Evolutionary conservation across 2,888 invertebrate species (phyloP).

Genomic region (Drosophila formosana): DNA sequence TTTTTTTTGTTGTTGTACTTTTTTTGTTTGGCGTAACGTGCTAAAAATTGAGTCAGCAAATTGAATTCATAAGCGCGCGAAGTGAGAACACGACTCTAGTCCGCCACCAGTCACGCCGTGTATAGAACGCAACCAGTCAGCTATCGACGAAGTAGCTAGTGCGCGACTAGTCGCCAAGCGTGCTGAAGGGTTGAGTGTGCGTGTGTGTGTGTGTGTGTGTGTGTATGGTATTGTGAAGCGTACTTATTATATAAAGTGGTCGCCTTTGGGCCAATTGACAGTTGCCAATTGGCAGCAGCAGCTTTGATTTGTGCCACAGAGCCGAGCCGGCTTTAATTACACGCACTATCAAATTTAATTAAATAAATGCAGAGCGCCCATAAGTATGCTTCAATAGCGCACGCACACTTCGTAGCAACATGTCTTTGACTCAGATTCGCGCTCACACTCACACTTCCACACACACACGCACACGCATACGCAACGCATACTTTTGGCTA

Average conservation of each 20-base stretch:
- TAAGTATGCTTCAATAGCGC: constrained; percentile 67
- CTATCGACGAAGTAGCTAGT: too few relatives aligned
- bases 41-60: constrained; percentile 39
- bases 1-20: constrained; percentile 16
- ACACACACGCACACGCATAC: constrained; percentile 9
- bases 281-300: constrained; percentile 33
- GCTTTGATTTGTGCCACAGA: constrained; percentile 37
- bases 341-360: constrained; percentile 53
- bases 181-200: constrained; percentile 21
- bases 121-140: too few relatives aligned
- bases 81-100: too few relatives aligned
- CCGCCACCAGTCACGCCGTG: too few relatives aligned
- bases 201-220: constrained; percentile 32
- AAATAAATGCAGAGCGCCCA: constrained; percentile 53
- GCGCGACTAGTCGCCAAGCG: too few relatives aligned
- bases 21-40: constrained; percentile 29
- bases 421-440: constrained; percentile 64
- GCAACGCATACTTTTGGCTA: constrained; percentile 1
- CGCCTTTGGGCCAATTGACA: constrained; percentile 49
- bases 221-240: constrained; percentile 37
- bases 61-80: constrained; percentile 45
- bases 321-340: constrained; percentile 22
- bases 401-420: constrained; percentile 60
- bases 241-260: constrained; percentile 73
- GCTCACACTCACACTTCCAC: constrained; percentile 25